Base-by-base conservation (phyloP, 2,888 invertebrate species). In the Synanthedon tipuliformis region DNA sequence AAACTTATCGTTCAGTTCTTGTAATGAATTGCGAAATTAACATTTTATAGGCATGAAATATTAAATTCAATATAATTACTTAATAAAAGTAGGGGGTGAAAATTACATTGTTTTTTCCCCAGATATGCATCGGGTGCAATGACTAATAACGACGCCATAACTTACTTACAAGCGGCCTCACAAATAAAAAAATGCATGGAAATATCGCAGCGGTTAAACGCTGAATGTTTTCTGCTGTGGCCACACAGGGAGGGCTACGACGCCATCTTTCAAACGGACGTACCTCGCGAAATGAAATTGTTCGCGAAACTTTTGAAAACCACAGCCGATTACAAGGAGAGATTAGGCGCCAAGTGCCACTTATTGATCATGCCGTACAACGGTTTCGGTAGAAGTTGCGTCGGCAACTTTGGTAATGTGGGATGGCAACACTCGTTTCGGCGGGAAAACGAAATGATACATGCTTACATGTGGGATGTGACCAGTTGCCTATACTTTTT, bases 141-240 rank as follows among this genome's bases (percentile, higher is more conserved):
- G 12, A 91, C 91, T 27, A 91, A 88, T 66, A 86, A 88, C 53
- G 90, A 92, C 60, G 89, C 89, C 0, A 76, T 86, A 18, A 88
- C 89, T 0, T 87, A 89, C 62, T 85, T 89, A 1, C 89, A 85
- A 63, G 91, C 91, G 1, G 91, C 89, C 1, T 82, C 90, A 18
- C 89, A 90, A 65, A 87, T 90, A 18, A 92, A 91, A 70, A 88
- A 89, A 66, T 89, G 90, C 45, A 68, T 92, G 51, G 92, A 92
- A 65, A 72, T 89, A 13, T 89, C 91, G 1, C 89, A 90, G 56
- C 88, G 89, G 54, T 68, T 92, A 10, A 89, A 85, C 60, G 89
- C 91, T 0, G 90, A 91, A 66, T 89, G 89, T 61, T 91, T 90
- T 65, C 75, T 90, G n/a, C 81, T 91, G 59, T 90, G 89, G 89